Percentiles rank a stretch among this genome's conserved stretches.
Evolutionary conservation across 2,113 vertebrate genomes (phyloP).

Genomic region (Neomonachus schauinslandi): DNA sequence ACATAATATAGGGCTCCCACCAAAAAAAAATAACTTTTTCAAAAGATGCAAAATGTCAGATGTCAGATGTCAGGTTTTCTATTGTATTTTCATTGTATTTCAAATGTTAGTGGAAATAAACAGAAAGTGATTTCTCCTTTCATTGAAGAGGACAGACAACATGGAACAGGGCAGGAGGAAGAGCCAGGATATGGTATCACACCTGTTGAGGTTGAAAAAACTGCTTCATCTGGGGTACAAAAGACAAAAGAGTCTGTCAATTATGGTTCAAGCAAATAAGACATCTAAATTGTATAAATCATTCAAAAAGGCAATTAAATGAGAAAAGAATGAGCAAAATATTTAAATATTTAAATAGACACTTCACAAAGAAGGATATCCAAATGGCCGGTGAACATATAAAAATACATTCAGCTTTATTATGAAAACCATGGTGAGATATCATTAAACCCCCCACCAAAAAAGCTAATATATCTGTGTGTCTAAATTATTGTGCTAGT

Average conservation of each 20-base stretch:
- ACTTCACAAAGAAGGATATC: not conserved
- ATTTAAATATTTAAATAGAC: not conserved
- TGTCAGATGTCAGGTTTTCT: not conserved
- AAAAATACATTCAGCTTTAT: not conserved
- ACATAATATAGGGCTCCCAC: not conserved
- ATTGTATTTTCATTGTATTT: not conserved
- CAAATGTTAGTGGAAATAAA: slow-evolving; percentile 19
- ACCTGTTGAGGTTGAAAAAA: not conserved
- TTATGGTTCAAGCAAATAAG: not conserved
- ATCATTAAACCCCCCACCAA: not conserved
- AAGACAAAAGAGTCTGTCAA: not conserved
- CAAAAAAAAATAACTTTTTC: not conserved
- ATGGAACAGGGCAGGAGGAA: not conserved
- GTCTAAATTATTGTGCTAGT: too few relatives aligned
- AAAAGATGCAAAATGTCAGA: not conserved
- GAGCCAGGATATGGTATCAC: not conserved
- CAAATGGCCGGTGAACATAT: not conserved
- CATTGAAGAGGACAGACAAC: not conserved
- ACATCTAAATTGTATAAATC: not conserved
- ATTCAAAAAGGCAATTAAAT: not conserved
- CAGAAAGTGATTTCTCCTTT: not conserved
- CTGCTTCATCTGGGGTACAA: not conserved
- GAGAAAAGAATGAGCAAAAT: not conserved
- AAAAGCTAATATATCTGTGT: not conserved
- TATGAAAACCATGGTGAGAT: not conserved